Evolutionary conservation across 2,888 invertebrate species (phyloP).

Genomic region (Microctonus brassicae): DNA sequence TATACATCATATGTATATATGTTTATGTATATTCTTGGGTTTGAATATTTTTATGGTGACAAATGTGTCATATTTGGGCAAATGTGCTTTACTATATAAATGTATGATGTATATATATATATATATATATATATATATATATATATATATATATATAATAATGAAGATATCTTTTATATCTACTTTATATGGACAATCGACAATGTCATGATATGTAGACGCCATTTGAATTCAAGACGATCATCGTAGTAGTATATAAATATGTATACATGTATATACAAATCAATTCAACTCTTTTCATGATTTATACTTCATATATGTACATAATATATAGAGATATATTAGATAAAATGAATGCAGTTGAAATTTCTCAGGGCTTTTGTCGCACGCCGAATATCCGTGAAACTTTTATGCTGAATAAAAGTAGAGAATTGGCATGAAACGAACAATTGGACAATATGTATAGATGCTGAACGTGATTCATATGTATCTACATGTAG

Average conservation of each 20-base stretch:
- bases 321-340: background rate
- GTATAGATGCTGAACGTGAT: background rate
- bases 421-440: background rate
- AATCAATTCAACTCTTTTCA: background rate
- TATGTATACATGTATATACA: background rate
- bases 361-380: background rate
- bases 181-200: slow-evolving; percentile 21
- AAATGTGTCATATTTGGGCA: background rate
- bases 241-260: background rate
- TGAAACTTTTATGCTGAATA: background rate
- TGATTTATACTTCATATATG: background rate
- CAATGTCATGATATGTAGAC: slow-evolving; percentile 16
- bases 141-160: too few species aligned
- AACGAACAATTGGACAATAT: background rate
- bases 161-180: slow-evolving; percentile 9
- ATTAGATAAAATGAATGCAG: background rate
- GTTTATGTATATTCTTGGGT: background rate
- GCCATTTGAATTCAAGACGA: slow-evolving; percentile 31
- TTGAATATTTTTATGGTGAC: background rate
- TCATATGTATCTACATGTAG: background rate
- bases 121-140: too few species aligned
- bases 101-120: background rate
- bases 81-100: slow-evolving; percentile 17
- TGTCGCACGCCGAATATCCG: background rate
- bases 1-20: background rate